These are phyloP conservation scores for Vollenhovia emeryi DNA, from an alignment of 1,140 invertebrate genomes.

Conservation along the genomic window DNA sequence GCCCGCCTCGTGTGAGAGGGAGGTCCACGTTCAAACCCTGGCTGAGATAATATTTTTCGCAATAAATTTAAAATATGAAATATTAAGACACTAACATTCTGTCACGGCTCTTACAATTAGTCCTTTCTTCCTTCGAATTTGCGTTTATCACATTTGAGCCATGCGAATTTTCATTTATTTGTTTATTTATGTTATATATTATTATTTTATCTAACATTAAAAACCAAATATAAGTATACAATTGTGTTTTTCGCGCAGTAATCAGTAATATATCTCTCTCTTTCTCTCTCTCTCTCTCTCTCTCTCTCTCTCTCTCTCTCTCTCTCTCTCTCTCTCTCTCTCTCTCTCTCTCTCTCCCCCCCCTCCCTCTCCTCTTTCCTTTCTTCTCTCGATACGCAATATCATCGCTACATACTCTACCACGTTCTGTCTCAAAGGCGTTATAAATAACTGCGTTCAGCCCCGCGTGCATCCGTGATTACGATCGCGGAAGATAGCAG, in stretches of 20 bases:
- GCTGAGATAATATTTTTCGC: no score
- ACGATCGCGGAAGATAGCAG: slow-evolving; percentile 70
- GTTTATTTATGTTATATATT: no score
- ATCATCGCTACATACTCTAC: slow-evolving; percentile 49
- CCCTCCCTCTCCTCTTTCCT: no score
- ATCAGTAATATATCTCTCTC: not conserved
- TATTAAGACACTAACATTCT: no score
- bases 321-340: not conserved
- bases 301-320: slow-evolving; percentile 20
- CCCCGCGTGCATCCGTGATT: slow-evolving; percentile 66
- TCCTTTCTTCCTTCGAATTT: no score
- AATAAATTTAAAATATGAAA: no score
- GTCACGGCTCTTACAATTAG: no score
- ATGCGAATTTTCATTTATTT: no score
- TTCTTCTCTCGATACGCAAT: slow-evolving; percentile 36
- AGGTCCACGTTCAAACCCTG: no score
- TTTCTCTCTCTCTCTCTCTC: not conserved
- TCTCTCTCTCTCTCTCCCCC: not conserved
- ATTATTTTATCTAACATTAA: not conserved
- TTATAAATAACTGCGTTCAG: slow-evolving; percentile 69
- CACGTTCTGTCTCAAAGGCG: slow-evolving; percentile 67
- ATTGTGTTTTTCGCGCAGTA: not conserved
- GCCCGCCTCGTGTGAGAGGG: no score
- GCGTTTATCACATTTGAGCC: no score
- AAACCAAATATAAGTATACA: not conserved